These are phyloP conservation scores for Lichenostomus cassidix DNA, from an alignment of 2,113 vertebrate genomes.

Conservation along the genomic window DNA sequence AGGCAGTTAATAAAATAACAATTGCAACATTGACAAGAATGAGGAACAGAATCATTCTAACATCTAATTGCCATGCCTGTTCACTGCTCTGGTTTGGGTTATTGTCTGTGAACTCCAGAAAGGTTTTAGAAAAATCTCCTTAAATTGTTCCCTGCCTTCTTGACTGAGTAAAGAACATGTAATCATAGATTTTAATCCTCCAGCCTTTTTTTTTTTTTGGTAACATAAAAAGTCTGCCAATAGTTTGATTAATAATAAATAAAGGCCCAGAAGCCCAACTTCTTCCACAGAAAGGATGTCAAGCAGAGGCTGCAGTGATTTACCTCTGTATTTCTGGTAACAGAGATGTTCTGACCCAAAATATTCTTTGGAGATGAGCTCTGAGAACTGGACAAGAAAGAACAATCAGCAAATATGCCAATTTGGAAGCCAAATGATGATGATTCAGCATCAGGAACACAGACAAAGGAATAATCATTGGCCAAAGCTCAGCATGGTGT, in stretches of 20 bases:
- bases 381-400: background rate
- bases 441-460: background rate
- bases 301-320: background rate
- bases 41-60: background rate
- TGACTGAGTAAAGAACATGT: background rate
- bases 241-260: slow-evolving; percentile 6
- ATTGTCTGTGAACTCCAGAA: background rate
- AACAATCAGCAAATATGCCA: background rate
- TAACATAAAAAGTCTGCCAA: background rate
- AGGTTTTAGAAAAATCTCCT: background rate
- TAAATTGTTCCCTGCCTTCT: background rate
- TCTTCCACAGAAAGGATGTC: background rate
- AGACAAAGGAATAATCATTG: background rate
- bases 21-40: background rate
- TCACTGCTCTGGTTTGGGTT: background rate
- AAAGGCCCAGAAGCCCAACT: background rate
- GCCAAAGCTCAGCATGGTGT: background rate
- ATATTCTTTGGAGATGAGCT: background rate
- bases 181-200: background rate
- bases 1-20: background rate
- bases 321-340: background rate
- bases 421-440: background rate
- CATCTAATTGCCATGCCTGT: background rate
- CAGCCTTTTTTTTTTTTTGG: background rate
- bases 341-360: background rate